Evolutionary conservation across 23 tunicate genomes (phyloP), one percentile per base, ranked within the genome.

Genomic region (Phallusia fumigata): DNA sequence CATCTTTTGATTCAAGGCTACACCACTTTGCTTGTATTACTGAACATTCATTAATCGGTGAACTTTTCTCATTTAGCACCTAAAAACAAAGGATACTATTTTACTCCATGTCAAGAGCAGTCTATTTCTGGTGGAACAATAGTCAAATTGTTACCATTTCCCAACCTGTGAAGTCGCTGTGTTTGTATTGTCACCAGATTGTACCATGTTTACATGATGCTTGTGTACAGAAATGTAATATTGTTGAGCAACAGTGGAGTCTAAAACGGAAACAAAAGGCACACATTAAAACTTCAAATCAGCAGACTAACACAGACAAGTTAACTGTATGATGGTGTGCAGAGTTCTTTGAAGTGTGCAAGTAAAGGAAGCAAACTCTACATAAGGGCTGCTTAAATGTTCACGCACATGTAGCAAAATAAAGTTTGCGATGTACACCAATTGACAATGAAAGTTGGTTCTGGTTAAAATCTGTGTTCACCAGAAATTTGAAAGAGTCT

Each of bases 11-110:
- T 35, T 52, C 64, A 1, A 89, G 77, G 28, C 33, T 65, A 49
- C 88, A 89, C 88, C 88, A 89, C 69, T 80, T 84, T 35, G 94
- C 88, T 22, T 81, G 83, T 31, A 81, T 35, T n/a, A 79, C 79
- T 18, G 52, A 18, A 64, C 73, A 72, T 44, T 81, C 31, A 40
- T 81, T 81, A 8, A 34, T 32, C 6, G 32, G 18, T 2, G 72
- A 80, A 80, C 45, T 52, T 19, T 24, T 50, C 12, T 80, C 32
- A 24, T 31, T 80, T 65, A 53, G 50, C 30, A 80, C 65, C 65
- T 47, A 10, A 78, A 78, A 11, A 50, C 21, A 50, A 30, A 78
- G 21, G 10, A 35, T 5, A 58, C 13, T 51, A 51, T n/a, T n/a
- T n/a, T n/a, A n/a, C n/a, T n/a, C n/a, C n/a, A n/a, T n/a, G n/a